Percentiles rank a stretch among this genome's conserved stretches.
phyloP scores from a whole-genome alignment of 2,888 invertebrate species.

The Pantelozetes paolii region DNA sequence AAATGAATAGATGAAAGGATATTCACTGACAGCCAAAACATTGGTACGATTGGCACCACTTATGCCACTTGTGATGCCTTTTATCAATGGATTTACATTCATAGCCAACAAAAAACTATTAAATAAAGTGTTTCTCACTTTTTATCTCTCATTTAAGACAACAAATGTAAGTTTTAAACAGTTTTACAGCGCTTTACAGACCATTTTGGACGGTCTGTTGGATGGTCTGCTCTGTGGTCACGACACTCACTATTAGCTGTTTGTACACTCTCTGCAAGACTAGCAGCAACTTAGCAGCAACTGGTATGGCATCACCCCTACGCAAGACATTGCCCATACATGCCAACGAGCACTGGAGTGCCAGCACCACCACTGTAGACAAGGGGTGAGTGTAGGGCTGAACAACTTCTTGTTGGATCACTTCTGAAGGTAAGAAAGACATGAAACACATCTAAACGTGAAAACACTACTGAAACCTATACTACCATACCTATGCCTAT shows the following conservation, averaged over 20 bases:
- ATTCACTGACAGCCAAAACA: conserved; percentile 7
- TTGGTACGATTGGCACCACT: conserved; percentile 1
- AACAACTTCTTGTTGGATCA: neutral
- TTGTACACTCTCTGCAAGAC: neutral
- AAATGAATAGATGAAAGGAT: neutral
- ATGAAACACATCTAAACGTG: neutral
- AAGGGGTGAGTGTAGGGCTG: neutral
- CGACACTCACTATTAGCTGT: conserved; percentile 1
- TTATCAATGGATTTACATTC: neutral
- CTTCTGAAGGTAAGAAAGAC: neutral
- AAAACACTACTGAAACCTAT: conserved; percentile 7
- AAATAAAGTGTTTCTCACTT: conserved; percentile 7
- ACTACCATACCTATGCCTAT: neutral
- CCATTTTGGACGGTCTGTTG: conserved; percentile 19
- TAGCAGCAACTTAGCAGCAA: neutral
- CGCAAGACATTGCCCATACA: neutral
- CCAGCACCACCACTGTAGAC: neutral
- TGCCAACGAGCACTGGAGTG: neutral
- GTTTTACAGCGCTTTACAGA: neutral
- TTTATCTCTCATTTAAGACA: neutral
- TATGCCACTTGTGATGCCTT: neutral
- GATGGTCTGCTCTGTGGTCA: neutral
- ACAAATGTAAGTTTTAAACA: neutral
- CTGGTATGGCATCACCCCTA: neutral
- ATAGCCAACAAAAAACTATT: neutral